phyloP scores from a whole-genome alignment of 2,888 invertebrate species.

The Sminthurides aquaticus region DNA sequence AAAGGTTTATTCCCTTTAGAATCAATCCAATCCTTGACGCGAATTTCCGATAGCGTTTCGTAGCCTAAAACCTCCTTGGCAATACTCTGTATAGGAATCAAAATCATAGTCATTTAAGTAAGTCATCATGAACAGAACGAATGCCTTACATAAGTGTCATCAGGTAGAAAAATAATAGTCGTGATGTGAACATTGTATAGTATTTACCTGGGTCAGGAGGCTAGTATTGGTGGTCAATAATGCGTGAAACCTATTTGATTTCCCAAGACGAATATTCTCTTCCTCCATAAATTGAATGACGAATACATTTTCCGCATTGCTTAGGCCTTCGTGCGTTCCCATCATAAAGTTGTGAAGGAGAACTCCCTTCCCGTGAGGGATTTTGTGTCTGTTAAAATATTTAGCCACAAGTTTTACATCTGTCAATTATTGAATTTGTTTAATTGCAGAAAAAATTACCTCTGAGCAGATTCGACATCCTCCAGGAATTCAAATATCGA shows the following conservation, averaged over 20 bases:
- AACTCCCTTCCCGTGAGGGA: constrained; percentile 55
- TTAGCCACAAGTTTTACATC: too few species aligned
- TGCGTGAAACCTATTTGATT: constrained; percentile 59
- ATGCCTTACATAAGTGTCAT: background rate
- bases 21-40: constrained; percentile 70
- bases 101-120: background rate
- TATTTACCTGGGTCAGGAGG: constrained; percentile 69
- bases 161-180: too few species aligned
- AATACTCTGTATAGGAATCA: constrained; percentile 46
- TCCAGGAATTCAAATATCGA: constrained; percentile 70
- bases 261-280: constrained; percentile 62
- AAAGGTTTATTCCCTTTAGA: constrained; percentile 67
- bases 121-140: background rate
- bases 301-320: constrained; percentile 62
- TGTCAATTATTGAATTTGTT: background rate
- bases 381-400: constrained; percentile 44
- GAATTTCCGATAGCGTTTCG: constrained; percentile 66
- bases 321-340: constrained; percentile 63
- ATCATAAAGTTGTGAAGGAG: constrained; percentile 82
- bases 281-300: constrained; percentile 71
- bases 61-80: constrained; percentile 71
- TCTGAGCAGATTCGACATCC: constrained; percentile 64
- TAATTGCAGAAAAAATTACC: constrained; percentile 47
- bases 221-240: constrained; percentile 81
- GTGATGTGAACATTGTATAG: too few species aligned